These are phyloP conservation scores for Geophilus truncorum DNA, from an alignment of 2,888 invertebrate species.

Conservation along the genomic window DNA sequence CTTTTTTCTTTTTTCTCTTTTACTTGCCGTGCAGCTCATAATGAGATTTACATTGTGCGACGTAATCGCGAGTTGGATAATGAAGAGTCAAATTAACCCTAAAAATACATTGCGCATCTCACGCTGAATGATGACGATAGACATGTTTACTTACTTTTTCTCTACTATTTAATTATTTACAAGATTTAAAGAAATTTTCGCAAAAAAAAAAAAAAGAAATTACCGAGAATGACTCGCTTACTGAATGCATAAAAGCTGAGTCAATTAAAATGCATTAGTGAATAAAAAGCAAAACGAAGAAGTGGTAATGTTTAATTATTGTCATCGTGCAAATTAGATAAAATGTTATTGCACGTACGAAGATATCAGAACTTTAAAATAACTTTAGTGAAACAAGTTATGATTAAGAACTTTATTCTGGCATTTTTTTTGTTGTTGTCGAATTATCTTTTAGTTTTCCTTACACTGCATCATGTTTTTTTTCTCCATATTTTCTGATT, in stretches of 20 bases:
- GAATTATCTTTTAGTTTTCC: too few species aligned
- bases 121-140: background rate
- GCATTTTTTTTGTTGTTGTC: too few species aligned
- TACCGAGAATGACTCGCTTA: background rate
- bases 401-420: too few species aligned
- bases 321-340: background rate
- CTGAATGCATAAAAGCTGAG: background rate
- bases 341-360: too few species aligned
- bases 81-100: background rate
- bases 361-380: too few species aligned
- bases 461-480: too few species aligned
- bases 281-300: background rate
- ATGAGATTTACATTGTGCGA: conserved; percentile 6
- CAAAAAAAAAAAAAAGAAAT: background rate
- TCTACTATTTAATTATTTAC: background rate
- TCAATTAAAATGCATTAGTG: background rate
- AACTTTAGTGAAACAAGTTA: too few species aligned
- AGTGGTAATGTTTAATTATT: too few species aligned
- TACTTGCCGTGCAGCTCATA: background rate
- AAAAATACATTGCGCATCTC: background rate
- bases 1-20: background rate
- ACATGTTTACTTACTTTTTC: background rate
- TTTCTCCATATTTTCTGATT: too few species aligned
- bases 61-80: background rate
- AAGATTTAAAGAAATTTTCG: background rate